Conservation (phyloP, 64 coral and sea anemone species). For the Pocillopora damicornis region DNA sequence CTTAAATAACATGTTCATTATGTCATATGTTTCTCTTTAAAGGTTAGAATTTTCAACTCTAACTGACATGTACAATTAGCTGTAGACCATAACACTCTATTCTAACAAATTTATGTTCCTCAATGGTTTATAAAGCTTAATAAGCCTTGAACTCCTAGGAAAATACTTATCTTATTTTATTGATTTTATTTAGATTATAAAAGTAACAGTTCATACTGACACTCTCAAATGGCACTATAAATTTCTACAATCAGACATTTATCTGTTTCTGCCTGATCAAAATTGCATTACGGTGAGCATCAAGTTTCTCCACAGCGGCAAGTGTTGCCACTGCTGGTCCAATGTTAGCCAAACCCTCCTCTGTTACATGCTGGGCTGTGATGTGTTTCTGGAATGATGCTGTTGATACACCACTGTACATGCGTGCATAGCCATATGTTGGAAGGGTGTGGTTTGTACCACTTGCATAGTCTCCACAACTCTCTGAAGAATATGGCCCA, state of each 20-base stretch:
- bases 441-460: constrained; percentile 70
- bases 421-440: constrained; percentile 66
- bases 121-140: too few species aligned
- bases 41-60: too few species aligned
- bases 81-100: too few species aligned
- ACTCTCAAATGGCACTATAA: neutral
- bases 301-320: constrained; percentile 56
- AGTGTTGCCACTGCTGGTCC: constrained; percentile 57
- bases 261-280: constrained; percentile 28
- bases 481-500: constrained; percentile 56
- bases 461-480: constrained; percentile 62
- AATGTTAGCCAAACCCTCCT: constrained; percentile 57
- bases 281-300: constrained; percentile 59
- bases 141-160: too few species aligned
- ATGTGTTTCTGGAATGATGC: constrained; percentile 60
- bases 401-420: constrained; percentile 66
- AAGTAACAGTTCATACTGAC: neutral
- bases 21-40: too few species aligned
- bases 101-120: too few species aligned
- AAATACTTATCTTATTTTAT: neutral
- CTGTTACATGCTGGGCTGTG: constrained; percentile 38
- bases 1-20: too few species aligned
- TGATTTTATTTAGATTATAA: neutral
- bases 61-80: too few species aligned
- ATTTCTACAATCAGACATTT: neutral